Evolutionary conservation across 1,140 invertebrate genomes (phyloP).

Genomic region (Drosophila mojavensis): DNA sequence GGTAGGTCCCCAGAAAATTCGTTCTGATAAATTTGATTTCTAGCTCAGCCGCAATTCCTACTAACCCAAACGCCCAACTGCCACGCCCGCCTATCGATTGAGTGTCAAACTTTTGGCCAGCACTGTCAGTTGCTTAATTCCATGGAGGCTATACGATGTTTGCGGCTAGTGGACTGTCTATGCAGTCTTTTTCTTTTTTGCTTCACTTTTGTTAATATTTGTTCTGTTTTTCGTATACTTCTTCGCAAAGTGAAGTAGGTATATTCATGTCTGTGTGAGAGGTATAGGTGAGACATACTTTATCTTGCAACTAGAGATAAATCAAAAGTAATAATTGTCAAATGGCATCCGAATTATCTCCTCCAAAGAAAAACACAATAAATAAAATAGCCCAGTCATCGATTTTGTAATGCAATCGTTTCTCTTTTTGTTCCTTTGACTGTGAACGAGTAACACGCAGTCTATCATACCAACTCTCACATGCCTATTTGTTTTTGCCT

Average conservation of each 20-base stretch:
- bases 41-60: neutral
- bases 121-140: constrained; percentile 45
- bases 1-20: constrained; percentile 3
- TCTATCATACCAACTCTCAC: no score
- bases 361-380: no score
- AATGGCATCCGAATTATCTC: no score
- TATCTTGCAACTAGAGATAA: no score
- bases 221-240: neutral
- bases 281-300: no score
- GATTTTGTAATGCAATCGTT: no score
- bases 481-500: neutral
- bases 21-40: constrained; percentile 12
- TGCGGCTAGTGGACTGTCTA: constrained; percentile 26
- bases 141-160: constrained; percentile 27
- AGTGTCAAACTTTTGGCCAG: constrained; percentile 43
- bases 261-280: no score
- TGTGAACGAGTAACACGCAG: no score
- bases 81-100: constrained; percentile 18
- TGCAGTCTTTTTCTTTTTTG: neutral
- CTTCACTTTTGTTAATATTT: neutral
- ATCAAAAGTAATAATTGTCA: no score
- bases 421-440: no score
- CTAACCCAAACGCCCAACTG: neutral
- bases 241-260: neutral
- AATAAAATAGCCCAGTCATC: no score